Conservation (phyloP, 2,888 invertebrate genomes). For the Yponomeuta cagnagella region DNA sequence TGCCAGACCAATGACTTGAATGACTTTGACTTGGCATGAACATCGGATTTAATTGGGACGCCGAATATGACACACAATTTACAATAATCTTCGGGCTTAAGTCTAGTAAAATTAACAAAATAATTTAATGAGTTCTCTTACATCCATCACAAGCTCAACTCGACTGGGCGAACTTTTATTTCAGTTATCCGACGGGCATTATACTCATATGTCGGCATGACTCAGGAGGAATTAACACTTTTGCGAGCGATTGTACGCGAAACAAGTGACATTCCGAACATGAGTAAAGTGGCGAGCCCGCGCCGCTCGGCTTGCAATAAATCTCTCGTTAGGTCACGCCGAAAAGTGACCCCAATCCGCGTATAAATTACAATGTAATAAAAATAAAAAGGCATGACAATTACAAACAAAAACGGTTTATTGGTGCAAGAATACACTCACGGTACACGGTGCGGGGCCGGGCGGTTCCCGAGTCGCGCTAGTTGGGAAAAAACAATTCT, state of each 20-base stretch:
- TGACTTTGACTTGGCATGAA: too few relatives aligned
- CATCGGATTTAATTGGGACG: too few relatives aligned
- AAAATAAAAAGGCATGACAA: conserved; percentile 15
- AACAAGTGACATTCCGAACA: conserved; percentile 13
- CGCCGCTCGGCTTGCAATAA: conserved; percentile 3
- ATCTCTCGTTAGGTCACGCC: conserved; percentile 14
- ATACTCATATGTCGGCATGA: not conserved
- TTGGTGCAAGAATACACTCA: conserved; percentile 26
- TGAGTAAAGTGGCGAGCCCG: conserved; percentile 4
- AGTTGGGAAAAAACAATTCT: too few relatives aligned
- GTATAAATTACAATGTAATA: conserved; percentile 16
- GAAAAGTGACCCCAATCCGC: conserved; percentile 14
- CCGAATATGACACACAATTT: too few relatives aligned
- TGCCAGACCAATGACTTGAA: too few relatives aligned
- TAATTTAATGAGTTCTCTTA: too few relatives aligned
- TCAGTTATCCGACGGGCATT: too few relatives aligned
- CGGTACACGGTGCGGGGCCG: conserved; percentile 14
- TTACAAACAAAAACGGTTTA: conserved; percentile 14
- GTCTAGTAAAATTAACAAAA: too few relatives aligned
- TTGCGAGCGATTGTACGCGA: not conserved
- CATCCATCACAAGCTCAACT: too few relatives aligned
- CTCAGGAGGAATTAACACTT: not conserved
- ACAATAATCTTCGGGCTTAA: too few relatives aligned
- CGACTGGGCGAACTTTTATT: too few relatives aligned
- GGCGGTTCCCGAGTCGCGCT: not conserved